Evolutionary conservation across 2,797 vertebrate genomes (phyloP), one percentile per base, ranked within the genome.

Genomic region (Scolopax rusticola): DNA sequence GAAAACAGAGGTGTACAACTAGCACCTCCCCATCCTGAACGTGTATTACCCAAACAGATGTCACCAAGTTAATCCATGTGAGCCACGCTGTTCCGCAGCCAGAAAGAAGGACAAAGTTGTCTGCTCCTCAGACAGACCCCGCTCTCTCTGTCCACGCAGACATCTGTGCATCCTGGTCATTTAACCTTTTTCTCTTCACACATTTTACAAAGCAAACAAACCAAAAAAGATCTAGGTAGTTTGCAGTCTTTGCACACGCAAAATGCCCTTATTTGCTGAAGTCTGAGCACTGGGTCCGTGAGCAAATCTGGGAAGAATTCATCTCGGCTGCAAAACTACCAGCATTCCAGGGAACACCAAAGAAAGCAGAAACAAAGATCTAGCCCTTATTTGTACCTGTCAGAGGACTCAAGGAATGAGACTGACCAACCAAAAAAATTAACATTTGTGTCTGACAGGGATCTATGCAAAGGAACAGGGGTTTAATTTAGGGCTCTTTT

Each of bases 401-500:
- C 71, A 84, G 32, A 85, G 41, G 36, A 83, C 41, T 87, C 40
- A 0, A 63, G 57, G 38, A 89, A 81, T 12, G 17, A 95, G 79
- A 84, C 6, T 89, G 95, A 96, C 95, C 95, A 67, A 86, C 41
- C 48, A 89, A 89, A 84, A 92, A 85, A 92, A 95, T 84, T 43
- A 93, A 69, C 94, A 81, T 96, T 97, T 93, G 96, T 86, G 95
- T 92, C 82, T 90, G 89, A 84, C 89, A 56, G 70, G 59, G 41
- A 94, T 87, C 90, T 96, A 67, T 85, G 90, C 95, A 96, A 84
- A 95, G 63, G 85, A 92, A 90, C 95, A 79, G 85, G 75, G 70
- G 73, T 96, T 95, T 96, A 90, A 97, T 97, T 96, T 95, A 82
- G 80, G 92, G 79, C 77, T 93, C 54, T 94, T 91, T 95, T 95